Evolutionary conservation across 2,888 invertebrate species (phyloP), one percentile per base, ranked within the genome.

Genomic region (Aspidiotus rigidus): DNA sequence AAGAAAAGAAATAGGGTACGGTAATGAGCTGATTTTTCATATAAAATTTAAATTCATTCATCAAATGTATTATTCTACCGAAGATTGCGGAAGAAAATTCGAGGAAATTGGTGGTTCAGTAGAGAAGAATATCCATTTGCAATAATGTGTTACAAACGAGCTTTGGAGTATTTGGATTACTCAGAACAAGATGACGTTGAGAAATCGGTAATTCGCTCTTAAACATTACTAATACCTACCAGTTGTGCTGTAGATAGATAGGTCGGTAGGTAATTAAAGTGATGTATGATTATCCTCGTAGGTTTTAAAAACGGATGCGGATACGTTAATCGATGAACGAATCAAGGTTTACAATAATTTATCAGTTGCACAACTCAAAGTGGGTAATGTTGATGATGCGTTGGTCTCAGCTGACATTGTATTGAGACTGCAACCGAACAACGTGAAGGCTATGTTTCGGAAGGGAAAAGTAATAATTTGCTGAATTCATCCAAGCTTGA

Each of bases 101-200:
- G 91, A 69, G 96, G 95, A 7, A 95, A 95, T 78, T 92, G 89
- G 84, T 91, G 91, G 87, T 95, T 91, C 77, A 83, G 85, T 28
- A 84, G 94, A 62, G 86, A 86, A 39, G 94, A 95, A 75, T 85
- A 86, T 67, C 84, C 84, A 44, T 81, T 87, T 28, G 92, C 94
- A 1, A 88, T 95, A 70, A 90, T 91, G 75, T 85, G 92, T 74
- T 96, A 96, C 78, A 83, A 90, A 74, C 85, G 90, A 72, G 92
- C 93, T 0, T 78, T 94, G 13, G 89, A 91, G 76, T 90, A 86
- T 75, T 80, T 94, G 57, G 88, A 91, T 64, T 69, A 69, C 28
- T 64, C 40, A 16, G 70, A 64, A 49, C 17, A 40, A 39, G 64
- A 63, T 53, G 64, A 64, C 41, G 53, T 59, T 41, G 70, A 39